Conservation (phyloP, 2,113 vertebrate genomes). For the Petroica traversi region DNA sequence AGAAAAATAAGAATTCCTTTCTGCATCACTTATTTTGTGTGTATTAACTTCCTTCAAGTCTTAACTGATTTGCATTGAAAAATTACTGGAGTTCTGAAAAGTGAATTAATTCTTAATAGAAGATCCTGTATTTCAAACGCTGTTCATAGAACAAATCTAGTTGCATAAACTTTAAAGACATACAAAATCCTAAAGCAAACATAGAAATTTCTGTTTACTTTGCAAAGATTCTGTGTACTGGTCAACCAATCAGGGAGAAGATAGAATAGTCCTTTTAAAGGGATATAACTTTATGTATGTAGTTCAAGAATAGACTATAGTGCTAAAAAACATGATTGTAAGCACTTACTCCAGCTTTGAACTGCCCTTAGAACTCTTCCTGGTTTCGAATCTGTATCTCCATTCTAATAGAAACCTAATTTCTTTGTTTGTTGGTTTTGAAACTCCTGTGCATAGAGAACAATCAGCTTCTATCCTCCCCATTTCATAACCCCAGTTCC, state of each 20-base stretch:
- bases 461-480: neutral
- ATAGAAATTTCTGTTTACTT: neutral
- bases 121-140: neutral
- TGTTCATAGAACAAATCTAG: neutral
- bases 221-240: neutral
- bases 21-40: neutral
- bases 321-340: neutral
- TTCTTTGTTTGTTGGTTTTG: neutral
- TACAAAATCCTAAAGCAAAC: neutral
- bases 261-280: neutral
- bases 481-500: neutral
- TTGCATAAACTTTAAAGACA: neutral
- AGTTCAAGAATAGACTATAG: neutral
- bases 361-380: neutral
- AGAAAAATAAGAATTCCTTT: neutral
- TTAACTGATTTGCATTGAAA: neutral
- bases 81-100: neutral
- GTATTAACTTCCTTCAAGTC: neutral
- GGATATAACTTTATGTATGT: neutral
- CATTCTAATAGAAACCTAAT: neutral
- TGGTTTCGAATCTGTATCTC: neutral
- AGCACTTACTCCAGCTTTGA: neutral
- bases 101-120: neutral
- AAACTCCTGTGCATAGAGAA: neutral
- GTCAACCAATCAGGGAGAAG: neutral